These are phyloP conservation scores for Tyto alba DNA, from an alignment of 2,113 vertebrate species.

Conservation along the genomic window DNA sequence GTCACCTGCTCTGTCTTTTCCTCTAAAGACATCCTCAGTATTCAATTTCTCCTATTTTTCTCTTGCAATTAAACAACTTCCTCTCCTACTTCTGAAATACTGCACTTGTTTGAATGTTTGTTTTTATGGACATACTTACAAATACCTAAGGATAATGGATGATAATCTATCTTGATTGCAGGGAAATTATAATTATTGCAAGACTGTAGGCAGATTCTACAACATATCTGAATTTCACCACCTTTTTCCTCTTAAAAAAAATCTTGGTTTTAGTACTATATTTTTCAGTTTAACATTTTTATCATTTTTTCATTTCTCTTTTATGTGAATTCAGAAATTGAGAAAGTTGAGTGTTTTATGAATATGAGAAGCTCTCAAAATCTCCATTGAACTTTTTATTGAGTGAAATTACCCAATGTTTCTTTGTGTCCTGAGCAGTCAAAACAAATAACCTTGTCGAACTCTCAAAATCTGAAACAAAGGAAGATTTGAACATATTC, in stretches of 20 bases:
- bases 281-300: not conserved
- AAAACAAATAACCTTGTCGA: not conserved
- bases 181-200: not conserved
- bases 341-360: not conserved
- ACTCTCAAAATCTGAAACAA: not conserved
- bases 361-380: not conserved
- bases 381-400: not conserved
- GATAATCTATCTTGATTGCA: not conserved
- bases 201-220: not conserved
- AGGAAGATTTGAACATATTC: not conserved
- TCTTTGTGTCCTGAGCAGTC: not conserved
- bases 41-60: not conserved
- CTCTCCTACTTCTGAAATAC: not conserved
- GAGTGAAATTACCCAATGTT: not conserved
- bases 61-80: not conserved
- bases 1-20: not conserved
- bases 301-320: not conserved
- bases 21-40: not conserved
- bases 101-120: not conserved
- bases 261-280: not conserved
- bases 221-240: not conserved
- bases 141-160: not conserved
- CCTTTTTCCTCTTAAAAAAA: not conserved
- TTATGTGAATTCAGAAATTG: not conserved
- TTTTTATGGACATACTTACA: not conserved